Evolutionary conservation across 2,113 vertebrate species (phyloP), one percentile per base, ranked within the genome.

Genomic region (Scatophagus argus): DNA sequence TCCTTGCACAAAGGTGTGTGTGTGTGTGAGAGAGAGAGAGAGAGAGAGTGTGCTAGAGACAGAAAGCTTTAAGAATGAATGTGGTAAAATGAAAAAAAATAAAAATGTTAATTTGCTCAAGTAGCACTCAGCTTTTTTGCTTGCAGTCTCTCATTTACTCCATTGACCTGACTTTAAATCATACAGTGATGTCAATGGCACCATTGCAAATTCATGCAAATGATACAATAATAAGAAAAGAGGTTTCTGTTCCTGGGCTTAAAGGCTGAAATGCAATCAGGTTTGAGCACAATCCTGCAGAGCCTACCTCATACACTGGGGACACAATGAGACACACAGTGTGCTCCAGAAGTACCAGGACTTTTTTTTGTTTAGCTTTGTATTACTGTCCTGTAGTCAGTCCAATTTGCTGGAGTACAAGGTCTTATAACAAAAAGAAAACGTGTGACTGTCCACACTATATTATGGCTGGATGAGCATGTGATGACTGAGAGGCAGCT

Each of bases 101-200:
- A 67, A 76, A 72, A 66, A 79, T 84, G 80, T 76, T 73, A 80
- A 89, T 81, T n/a, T 25, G 23, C 46, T 34, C 8, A 23, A 17
- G 56, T 21, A 81, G 75, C 52, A 63, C 23, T 11, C 1, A 19
- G 39, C 38, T 74, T 62, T 81, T 82, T 64, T 36, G 65, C 71
- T 64, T 62, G 23, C 49, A 60, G 23, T 61, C 78, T 27, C 32
- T 55, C 46, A 51, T 51, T 83, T 61, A 56, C 32, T 60, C 43
- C 34, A 67, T 43, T 89, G 85, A 87, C 88, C 87, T 82, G 71
- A 68, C 65, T 29, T 90, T 87, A 86, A 90, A 89, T 91, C 81
- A 86, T 84, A 75, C 63, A 83, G 66, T n/a, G 27, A 84, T 81
- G 76, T 86, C 77, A 84, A 34, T 70, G 80, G 79, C 61, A 82